Base-by-base conservation (phyloP, 2,113 vertebrate species). In the Machaerirhynchus nigripectus region DNA sequence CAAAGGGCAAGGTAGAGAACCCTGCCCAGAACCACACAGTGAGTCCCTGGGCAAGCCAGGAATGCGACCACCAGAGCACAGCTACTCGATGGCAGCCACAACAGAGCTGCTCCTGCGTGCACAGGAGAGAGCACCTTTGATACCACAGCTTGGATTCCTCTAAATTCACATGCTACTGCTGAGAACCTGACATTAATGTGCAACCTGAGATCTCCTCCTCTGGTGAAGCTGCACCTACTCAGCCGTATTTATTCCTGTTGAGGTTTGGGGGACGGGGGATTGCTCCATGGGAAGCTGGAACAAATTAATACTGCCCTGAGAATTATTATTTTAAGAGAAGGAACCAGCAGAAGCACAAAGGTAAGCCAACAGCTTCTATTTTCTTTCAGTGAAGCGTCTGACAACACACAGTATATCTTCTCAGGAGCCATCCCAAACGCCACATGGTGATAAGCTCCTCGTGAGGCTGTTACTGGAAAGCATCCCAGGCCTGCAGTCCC, bases 241-340 rank as follows among this genome's bases (percentile, higher is more conserved):
- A 78, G 30, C 37, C 17, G 0, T 87, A 86, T 86, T 96, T 94
- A 67, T 37, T 27, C 55, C 26, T 4, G 0, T 0, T 26, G 84
- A 88, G 75, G 52, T 37, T 7, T 77, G 63, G 79, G 73, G 71
- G 68, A 69, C 1, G 1, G 35, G 59, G 46, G 56, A 30, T 15
- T 69, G 88, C 87, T 94, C 71, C 67, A 8, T n/a, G 68, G 68
- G 85, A 90, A 95, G 93, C 87, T 95, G 92, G 92, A 97, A 96
- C 92, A 86, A 90, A 96, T 96, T 74, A 94, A n/a, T 77, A n/a
- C 40, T 53, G 87, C 90, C 95, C 76, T 21, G 44, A 90, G 87
- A 77, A 56, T 63, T 95, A 84, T 95, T 96, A 42, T 95, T 93
- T 70, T 75, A 96, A 84, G 85, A 44, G 75, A n/a, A 67, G 73